phyloP scores from a whole-genome alignment of 2,797 vertebrate genomes.

The Malacoraja senta region DNA sequence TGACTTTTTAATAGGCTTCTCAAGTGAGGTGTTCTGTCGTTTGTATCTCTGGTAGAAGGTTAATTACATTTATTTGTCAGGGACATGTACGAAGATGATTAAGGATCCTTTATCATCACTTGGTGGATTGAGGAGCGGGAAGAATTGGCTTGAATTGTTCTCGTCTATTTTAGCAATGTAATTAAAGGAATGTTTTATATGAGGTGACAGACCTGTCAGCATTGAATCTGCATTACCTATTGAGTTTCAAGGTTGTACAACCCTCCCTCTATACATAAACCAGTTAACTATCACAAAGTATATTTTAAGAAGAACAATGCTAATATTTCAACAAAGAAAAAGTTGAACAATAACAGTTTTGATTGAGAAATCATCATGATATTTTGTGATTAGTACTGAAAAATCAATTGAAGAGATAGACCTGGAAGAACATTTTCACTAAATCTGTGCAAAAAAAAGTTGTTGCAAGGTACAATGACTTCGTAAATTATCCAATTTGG shows the following conservation, averaged over 20 bases:
- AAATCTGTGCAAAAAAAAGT: not conserved
- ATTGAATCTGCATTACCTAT: not conserved
- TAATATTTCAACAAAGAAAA: not conserved
- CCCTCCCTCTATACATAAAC: too few species aligned
- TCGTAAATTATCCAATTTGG: not conserved
- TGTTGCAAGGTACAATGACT: not conserved
- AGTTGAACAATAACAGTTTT: not conserved
- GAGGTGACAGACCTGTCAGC: not conserved
- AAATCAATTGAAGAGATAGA: not conserved
- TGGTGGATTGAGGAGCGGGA: not conserved
- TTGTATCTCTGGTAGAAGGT: not conserved
- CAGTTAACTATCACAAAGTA: not conserved
- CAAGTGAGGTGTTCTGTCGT: not conserved
- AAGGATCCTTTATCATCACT: not conserved
- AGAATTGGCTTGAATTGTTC: not conserved
- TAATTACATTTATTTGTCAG: slow-evolving; percentile 24
- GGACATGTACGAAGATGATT: not conserved
- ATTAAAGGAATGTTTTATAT: not conserved
- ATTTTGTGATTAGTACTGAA: not conserved
- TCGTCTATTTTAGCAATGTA: not conserved
- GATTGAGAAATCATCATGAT: not conserved
- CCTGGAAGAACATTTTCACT: not conserved
- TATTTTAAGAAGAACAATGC: not conserved
- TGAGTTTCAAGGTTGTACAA: not conserved
- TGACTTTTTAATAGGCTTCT: slow-evolving; percentile 23